Conservation (phyloP, 2,888 invertebrate species). For the Tiliacea aurago region DNA sequence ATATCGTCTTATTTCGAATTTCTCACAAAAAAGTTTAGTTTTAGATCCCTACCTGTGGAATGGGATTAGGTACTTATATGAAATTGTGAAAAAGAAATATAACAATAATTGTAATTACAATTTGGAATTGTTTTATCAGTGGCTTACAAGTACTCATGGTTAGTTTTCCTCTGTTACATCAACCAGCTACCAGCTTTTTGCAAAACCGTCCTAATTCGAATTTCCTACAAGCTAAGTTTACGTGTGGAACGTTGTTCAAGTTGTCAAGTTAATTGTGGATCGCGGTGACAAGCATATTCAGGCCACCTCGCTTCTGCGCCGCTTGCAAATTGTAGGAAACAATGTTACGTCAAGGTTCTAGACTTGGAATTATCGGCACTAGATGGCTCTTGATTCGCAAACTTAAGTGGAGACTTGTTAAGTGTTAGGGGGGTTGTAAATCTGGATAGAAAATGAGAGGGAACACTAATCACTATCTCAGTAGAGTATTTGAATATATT, state of each 20-base stretch:
- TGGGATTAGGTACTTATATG: no score
- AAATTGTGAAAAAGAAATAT: slow-evolving; percentile 6
- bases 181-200: neutral
- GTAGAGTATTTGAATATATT: neutral
- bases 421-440: neutral
- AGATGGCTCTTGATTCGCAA: neutral
- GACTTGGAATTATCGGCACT: neutral
- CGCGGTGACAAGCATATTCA: slow-evolving; percentile 40
- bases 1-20: neutral
- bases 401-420: neutral
- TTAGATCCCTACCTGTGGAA: neutral
- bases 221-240: neutral
- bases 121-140: neutral
- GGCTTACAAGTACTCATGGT: neutral
- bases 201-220: neutral
- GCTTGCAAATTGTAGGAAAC: slow-evolving; percentile 30
- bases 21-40: no score
- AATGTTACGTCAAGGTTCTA: slow-evolving; percentile 10
- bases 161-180: neutral
- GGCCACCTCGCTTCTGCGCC: slow-evolving; percentile 23
- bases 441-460: neutral
- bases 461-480: neutral
- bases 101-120: neutral
- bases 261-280: slow-evolving; percentile 24
- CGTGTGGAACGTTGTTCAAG: slow-evolving; percentile 18